Base-by-base conservation (phyloP, 2,113 vertebrate species). In the Tricholaema leucomelas region DNA sequence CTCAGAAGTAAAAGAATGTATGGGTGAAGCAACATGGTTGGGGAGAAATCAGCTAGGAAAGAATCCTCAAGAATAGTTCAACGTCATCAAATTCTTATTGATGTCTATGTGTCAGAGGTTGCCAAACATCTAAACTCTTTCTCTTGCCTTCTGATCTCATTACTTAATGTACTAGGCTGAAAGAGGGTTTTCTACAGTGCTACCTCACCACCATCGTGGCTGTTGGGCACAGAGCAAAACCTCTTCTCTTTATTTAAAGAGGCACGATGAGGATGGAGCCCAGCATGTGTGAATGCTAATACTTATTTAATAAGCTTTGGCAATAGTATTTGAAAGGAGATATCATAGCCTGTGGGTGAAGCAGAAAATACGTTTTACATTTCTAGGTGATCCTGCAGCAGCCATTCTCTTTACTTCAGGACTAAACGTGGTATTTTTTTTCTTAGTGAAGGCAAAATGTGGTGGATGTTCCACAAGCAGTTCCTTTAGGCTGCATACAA, bases 131-230 rank as follows among this genome's bases (percentile, higher is more conserved):
- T 42, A 23, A 59, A 79, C 67, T 38, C 21, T 77, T 44, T 81
- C 33, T 91, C 55, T 24, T 73, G 19, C 44, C 20, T 90, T 79
- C 55, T 83, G 87, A 91, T 95, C 91, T 83, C 81, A 92, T 91
- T 60, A 89, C 31, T 70, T 40, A 88, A 35, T 59, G 66, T 85
- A 64, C 15, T 35, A 71, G 33, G 65, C 35, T 36, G 76, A 82
- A 60, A 65, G 71, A 81, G 58, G 71, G 24, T 24, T 77, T 94
- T 84, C 63, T 67, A 77, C 80, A 31, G 56, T 59, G 55, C 25
- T 72, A 78, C 20, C 64, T 85, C 17, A 28, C 44, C 88, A 74
- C 71, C 65, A 73, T 25, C 35, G 13, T 30, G 33, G 33, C 40
- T 82, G 36, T 1, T 70, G 72, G 63, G 59, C 52, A 82, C 19